Evolutionary conservation across 2,113 vertebrate species (phyloP).

Genomic region (Atlantisia rogersi): DNA sequence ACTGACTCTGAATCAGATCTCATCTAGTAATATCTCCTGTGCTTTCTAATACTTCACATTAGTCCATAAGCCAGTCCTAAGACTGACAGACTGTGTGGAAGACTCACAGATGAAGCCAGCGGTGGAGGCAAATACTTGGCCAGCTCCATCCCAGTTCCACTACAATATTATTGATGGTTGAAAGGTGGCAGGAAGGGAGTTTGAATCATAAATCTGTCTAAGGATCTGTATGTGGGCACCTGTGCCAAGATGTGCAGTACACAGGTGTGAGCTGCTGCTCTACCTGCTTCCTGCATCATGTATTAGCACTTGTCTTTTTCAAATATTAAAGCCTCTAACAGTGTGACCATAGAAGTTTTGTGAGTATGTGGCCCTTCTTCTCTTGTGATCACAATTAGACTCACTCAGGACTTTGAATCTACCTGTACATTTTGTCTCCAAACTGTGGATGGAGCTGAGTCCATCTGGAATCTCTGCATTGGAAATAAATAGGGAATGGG

Average conservation of each 20-base stretch:
- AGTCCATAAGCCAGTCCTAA: background rate
- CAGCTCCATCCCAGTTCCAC: background rate
- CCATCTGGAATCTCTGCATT: background rate
- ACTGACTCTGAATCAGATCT: background rate
- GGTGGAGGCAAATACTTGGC: background rate
- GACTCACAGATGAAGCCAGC: background rate
- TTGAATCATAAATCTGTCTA: background rate
- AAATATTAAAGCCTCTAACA: background rate
- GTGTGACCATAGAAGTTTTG: background rate
- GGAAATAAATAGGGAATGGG: background rate
- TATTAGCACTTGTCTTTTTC: background rate
- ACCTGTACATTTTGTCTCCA: background rate
- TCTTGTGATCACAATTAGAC: background rate
- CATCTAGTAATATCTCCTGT: background rate
- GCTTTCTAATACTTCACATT: background rate
- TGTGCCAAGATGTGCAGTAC: background rate
- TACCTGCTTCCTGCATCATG: background rate
- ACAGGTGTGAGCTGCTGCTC: background rate
- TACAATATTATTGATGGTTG: background rate
- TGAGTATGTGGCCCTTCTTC: background rate
- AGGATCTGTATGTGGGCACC: background rate
- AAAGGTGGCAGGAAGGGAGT: background rate
- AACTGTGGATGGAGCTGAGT: background rate
- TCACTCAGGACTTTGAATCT: background rate
- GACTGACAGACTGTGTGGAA: background rate